phyloP scores from a whole-genome alignment of 2,113 vertebrate species.

The Nymphicus hollandicus region DNA sequence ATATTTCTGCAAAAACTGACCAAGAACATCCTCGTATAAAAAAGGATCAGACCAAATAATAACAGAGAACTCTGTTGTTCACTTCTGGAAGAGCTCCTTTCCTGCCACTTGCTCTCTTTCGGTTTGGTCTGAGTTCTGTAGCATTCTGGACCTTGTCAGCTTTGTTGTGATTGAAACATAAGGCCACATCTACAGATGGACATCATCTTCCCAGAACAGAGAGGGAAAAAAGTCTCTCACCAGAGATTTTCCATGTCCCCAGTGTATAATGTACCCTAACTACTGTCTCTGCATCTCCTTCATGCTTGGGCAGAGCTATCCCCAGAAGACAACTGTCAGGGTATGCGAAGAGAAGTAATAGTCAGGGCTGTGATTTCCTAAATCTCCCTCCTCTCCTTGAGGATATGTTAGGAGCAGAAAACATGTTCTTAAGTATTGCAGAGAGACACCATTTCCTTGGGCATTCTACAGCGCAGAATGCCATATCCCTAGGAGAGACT shows the following conservation, averaged over 20 bases:
- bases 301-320: neutral
- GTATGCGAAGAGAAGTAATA: fast-evolving
- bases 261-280: neutral
- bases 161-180: neutral
- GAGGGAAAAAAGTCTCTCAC: neutral
- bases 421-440: neutral
- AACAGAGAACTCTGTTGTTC: neutral
- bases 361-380: neutral
- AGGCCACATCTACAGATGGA: neutral
- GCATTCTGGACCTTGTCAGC: neutral
- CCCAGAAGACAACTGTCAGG: neutral
- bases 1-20: neutral
- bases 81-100: neutral
- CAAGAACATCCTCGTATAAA: neutral
- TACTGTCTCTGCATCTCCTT: neutral
- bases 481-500: neutral
- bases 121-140: neutral
- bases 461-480: neutral
- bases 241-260: neutral
- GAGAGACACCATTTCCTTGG: neutral
- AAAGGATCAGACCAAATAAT: neutral
- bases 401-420: neutral
- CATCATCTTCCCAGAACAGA: neutral
- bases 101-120: neutral
- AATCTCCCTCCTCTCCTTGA: neutral